Evolutionary conservation across 2,113 vertebrate species (phyloP), one percentile per base, ranked within the genome.

Genomic region (Apistogramma diplotaenia): DNA sequence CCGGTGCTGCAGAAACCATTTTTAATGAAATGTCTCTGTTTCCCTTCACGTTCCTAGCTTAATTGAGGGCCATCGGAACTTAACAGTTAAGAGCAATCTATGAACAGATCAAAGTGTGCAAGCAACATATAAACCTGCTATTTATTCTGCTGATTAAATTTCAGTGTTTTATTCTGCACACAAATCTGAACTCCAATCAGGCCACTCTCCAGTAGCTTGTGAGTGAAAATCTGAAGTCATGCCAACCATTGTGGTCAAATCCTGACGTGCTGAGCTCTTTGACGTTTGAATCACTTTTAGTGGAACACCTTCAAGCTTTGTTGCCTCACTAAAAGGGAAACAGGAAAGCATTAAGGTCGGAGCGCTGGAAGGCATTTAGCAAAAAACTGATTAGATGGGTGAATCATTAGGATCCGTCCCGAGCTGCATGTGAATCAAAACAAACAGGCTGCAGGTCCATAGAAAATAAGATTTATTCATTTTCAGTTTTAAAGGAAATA

Each of bases 391-490:
- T 27, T 4, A 59, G 18, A 61, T 80, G 61, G 85, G 16, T 76
- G 4, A 77, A 84, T 87, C 70, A 56, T 16, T 12, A 16, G 11
- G 11, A 23, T 77, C 37, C 51, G 18, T 8, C 8, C n/a, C 54
- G 53, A 49, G 27, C 29, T 78, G 67, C 18, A 13, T 8, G 6
- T 4, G 3, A 33, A 60, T 9, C 61, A 33, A 37, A 49, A 33
- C 10, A 27, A 46, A 81, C 53, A 65, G 43, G 9, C 23, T 40
- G 19, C 4, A 40, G 57, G 62, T 86, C 54, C 40, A 85, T 85
- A 91, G 74, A 90, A 90, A 91, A 89, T 77, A 83, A 76, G 21
- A 86, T 94, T 93, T 92, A 94, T 92, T 94, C 35, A 87, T 87
- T 56, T 89, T 87, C 62, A 89, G 81, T 53, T 86, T 86, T 79